Evolutionary conservation across 2,113 vertebrate genomes (phyloP).

Genomic region (Apus apus): DNA sequence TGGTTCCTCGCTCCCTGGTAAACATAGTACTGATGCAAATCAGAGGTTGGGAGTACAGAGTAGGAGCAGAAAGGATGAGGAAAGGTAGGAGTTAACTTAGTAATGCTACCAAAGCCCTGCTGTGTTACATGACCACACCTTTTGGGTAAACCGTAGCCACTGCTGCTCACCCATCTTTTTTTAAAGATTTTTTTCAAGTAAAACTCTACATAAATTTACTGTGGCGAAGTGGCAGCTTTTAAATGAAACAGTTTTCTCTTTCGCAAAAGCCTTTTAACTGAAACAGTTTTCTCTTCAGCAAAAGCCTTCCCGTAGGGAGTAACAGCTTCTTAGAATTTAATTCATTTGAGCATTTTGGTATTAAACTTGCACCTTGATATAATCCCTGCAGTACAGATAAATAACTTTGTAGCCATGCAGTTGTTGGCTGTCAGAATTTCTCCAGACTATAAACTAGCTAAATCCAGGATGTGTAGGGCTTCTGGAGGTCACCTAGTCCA

Average conservation of each 20-base stretch:
- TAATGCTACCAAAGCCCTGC: neutral
- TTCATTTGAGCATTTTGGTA: neutral
- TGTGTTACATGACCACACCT: neutral
- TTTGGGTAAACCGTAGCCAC: neutral
- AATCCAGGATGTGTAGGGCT: neutral
- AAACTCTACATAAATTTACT: neutral
- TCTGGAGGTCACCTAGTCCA: conserved; percentile 1
- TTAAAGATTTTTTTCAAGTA: neutral
- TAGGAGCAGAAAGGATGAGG: neutral
- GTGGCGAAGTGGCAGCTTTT: neutral
- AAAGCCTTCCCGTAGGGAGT: neutral
- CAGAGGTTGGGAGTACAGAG: neutral
- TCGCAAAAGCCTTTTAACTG: neutral
- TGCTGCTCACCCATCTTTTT: neutral
- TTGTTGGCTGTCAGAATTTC: conserved; percentile 16
- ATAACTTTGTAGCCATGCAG: neutral
- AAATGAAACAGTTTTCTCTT: neutral
- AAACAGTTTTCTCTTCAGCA: neutral
- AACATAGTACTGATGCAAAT: neutral
- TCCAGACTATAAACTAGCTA: neutral
- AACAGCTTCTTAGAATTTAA: neutral
- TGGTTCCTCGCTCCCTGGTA: neutral
- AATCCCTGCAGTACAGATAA: neutral
- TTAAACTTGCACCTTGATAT: neutral
- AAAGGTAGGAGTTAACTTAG: neutral